Evolutionary conservation across 2,797 vertebrate species (phyloP).

Genomic region (Gymnothorax javanicus): DNA sequence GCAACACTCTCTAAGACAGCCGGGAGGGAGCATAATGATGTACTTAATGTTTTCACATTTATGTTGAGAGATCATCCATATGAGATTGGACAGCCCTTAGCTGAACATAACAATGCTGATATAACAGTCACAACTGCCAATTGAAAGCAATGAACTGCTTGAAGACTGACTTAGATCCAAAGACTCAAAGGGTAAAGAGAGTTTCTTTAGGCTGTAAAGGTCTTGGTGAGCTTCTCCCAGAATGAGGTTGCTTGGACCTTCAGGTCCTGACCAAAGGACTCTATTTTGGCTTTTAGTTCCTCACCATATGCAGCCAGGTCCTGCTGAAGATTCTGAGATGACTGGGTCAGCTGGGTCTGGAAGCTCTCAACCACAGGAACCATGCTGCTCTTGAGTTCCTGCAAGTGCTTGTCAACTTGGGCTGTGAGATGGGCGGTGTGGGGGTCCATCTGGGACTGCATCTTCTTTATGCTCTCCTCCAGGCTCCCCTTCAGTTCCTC

Average conservation of each 20-base stretch:
- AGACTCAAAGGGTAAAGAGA: not conserved
- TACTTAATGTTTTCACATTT: no score
- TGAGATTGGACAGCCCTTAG: no score
- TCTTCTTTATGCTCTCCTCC: constrained; percentile 48
- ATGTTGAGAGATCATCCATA: no score
- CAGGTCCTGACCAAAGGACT: not conserved
- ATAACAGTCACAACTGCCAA: no score
- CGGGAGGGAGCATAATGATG: not conserved
- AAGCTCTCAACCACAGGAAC: constrained; percentile 50
- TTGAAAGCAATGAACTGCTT: no score
- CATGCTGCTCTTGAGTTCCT: constrained; percentile 51
- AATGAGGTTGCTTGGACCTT: not conserved
- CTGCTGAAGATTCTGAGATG: not conserved
- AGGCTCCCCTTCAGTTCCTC: constrained; percentile 50
- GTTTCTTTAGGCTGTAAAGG: not conserved
- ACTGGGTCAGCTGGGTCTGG: constrained; percentile 38
- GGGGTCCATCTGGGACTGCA: constrained; percentile 48
- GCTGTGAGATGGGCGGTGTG: constrained; percentile 47
- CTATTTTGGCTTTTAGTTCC: not conserved
- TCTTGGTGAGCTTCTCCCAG: not conserved
- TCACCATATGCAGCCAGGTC: constrained; percentile 32
- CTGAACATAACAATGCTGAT: no score
- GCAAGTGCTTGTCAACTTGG: constrained; percentile 50
- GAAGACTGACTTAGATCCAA: no score
- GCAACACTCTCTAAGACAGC: not conserved